Conservation (phyloP, 1,140 invertebrate species). For the Drosophila lowei region DNA sequence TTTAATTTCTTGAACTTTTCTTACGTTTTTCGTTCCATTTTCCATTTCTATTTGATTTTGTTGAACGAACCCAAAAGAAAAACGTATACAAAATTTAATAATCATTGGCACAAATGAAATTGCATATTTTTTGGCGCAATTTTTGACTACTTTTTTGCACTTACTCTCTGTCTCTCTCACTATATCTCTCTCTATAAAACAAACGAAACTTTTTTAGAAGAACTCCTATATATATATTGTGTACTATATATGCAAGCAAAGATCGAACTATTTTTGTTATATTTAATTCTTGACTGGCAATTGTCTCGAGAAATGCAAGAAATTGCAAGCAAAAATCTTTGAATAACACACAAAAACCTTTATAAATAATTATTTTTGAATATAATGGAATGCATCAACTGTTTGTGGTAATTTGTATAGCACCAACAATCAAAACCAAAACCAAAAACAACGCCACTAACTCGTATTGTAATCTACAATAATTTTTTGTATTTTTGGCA, state of each 20-base stretch:
- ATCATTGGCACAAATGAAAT: slow-evolving; percentile 75
- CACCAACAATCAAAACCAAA: slow-evolving; percentile 42
- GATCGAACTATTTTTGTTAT: slow-evolving; percentile 45
- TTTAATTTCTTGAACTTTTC: slow-evolving; percentile 1
- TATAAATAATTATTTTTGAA: slow-evolving; percentile 70
- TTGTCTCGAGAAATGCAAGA: slow-evolving; percentile 44
- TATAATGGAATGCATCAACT: slow-evolving; percentile 68
- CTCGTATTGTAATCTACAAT: slow-evolving; percentile 54
- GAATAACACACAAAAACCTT: slow-evolving; percentile 25
- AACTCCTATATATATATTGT: slow-evolving; percentile 75
- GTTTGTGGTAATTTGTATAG: slow-evolving; percentile 83
- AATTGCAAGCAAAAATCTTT: slow-evolving; percentile 40
- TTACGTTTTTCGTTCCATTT: slow-evolving; percentile 10
- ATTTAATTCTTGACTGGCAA: slow-evolving; percentile 58
- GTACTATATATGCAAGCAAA: slow-evolving; percentile 66
- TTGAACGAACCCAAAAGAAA: slow-evolving; percentile 12
- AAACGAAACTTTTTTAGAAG: slow-evolving; percentile 67
- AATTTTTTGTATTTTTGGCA: slow-evolving; percentile 63
- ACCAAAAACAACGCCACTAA: slow-evolving; percentile 40
- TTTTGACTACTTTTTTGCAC: slow-evolving; percentile 82
- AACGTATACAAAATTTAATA: slow-evolving; percentile 46
- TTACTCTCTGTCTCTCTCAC: slow-evolving; percentile 52
- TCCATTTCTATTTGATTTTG: slow-evolving; percentile 13
- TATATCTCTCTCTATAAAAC: slow-evolving; percentile 18
- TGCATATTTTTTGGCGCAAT: slow-evolving; percentile 83